These are phyloP conservation scores for rabbit (Oryctolagus cuniculus) DNA, from an alignment of 2,113 vertebrate species.

Conservation along the genomic window mOryCun1.1 NC_091440.1:34595501-34596000, in stretches of 20 bases:
- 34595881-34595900: neutral
- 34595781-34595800: neutral
- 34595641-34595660: conserved; percentile 22
- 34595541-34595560: neutral
- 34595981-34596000: neutral
- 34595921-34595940: neutral
- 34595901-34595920: neutral
- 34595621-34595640: neutral
- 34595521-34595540: neutral
- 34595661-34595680: conserved; percentile 33
- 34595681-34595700: neutral
- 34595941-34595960: neutral
- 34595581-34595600: neutral
- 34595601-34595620: neutral
- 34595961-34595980: conserved; percentile 68
- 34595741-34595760: conserved; percentile 54
- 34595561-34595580: neutral
- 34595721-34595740: conserved; percentile 42
- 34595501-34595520: conserved; percentile 23
- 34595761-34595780: neutral
- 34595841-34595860: conserved; percentile 8
- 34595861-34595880: neutral
- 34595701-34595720: conserved; percentile 41
- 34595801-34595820: neutral
- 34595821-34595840: neutral